Evolutionary conservation across 2,888 invertebrate genomes (phyloP).

Genomic region (Sericinus montela): DNA sequence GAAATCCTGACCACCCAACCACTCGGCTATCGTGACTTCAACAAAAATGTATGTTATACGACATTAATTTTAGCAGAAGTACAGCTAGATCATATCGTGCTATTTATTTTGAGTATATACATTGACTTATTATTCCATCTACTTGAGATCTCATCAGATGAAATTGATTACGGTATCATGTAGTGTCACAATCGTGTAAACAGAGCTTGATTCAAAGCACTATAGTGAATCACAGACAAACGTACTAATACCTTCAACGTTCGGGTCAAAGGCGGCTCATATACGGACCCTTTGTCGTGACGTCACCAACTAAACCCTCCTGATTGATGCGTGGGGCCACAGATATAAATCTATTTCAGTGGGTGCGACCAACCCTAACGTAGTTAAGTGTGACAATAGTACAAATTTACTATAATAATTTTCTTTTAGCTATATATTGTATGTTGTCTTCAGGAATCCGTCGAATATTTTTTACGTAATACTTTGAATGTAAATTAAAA

Average conservation of each 20-base stretch:
- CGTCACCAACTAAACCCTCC: constrained; percentile 3
- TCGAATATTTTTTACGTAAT: too few relatives aligned
- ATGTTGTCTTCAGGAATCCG: too few relatives aligned
- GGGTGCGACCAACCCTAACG: constrained; percentile 6
- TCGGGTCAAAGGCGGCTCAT: constrained; percentile 11
- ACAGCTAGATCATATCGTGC: too few relatives aligned
- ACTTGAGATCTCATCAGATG: too few relatives aligned
- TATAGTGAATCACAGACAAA: constrained; percentile 10
- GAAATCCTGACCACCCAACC: too few relatives aligned
- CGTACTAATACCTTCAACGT: constrained; percentile 10
- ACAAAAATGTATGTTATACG: too few relatives aligned
- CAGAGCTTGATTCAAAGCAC: not conserved
- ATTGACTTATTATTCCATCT: too few relatives aligned
- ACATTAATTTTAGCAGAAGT: too few relatives aligned
- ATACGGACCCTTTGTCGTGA: constrained; percentile 7
- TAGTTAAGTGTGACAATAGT: constrained; percentile 6
- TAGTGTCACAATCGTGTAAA: not conserved
- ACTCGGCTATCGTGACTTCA: too few relatives aligned
- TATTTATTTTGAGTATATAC: too few relatives aligned
- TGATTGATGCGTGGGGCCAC: constrained; percentile 12
- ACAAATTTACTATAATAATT: not conserved
- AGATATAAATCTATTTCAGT: too few relatives aligned
- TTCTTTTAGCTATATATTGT: not conserved
- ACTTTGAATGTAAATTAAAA: too few relatives aligned
- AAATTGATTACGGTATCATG: not conserved